A percentile compares a stretch with the other conserved stretches of the same genome.
Evolutionary conservation across 2,888 invertebrate species (phyloP).

Genomic region (Diabrotica balteata): DNA sequence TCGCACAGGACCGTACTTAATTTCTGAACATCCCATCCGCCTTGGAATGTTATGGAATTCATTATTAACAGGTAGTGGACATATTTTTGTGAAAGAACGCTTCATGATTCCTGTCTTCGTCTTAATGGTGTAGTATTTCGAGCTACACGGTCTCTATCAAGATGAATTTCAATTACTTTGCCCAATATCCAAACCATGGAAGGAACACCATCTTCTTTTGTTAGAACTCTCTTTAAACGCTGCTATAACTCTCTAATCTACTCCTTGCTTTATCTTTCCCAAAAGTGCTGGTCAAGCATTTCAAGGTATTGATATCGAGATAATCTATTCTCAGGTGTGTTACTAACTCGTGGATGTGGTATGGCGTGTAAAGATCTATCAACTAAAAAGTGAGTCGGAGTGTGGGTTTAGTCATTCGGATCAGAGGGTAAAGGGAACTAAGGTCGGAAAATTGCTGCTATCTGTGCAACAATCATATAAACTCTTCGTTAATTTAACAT

Average conservation of each 20-base stretch:
- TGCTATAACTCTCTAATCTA: conserved; percentile 44
- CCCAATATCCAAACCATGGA: conserved; percentile 45
- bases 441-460: conserved; percentile 50
- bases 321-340: conserved; percentile 36
- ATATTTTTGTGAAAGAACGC: conserved; percentile 40
- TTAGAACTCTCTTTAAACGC: conserved; percentile 46
- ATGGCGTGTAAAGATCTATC: conserved; percentile 39
- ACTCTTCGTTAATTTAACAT: conserved; percentile 32
- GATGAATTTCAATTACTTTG: conserved; percentile 41
- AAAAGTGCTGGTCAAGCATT: conserved; percentile 43
- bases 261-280: conserved; percentile 44
- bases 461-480: conserved; percentile 37
- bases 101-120: conserved; percentile 39
- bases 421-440: conserved; percentile 44
- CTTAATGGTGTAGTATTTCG: conserved; percentile 45
- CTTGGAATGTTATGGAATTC: conserved; percentile 15
- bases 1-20: no score
- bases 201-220: conserved; percentile 47
- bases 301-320: conserved; percentile 40
- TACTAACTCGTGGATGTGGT: conserved; percentile 33
- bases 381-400: conserved; percentile 49
- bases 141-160: conserved; percentile 44
- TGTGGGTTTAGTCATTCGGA: conserved; percentile 44
- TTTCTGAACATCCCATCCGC: conserved; percentile 15
- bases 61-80: conserved; percentile 37